Base-by-base conservation (phyloP, 1,140 invertebrate genomes). In the Drosophila albomicans region DNA sequence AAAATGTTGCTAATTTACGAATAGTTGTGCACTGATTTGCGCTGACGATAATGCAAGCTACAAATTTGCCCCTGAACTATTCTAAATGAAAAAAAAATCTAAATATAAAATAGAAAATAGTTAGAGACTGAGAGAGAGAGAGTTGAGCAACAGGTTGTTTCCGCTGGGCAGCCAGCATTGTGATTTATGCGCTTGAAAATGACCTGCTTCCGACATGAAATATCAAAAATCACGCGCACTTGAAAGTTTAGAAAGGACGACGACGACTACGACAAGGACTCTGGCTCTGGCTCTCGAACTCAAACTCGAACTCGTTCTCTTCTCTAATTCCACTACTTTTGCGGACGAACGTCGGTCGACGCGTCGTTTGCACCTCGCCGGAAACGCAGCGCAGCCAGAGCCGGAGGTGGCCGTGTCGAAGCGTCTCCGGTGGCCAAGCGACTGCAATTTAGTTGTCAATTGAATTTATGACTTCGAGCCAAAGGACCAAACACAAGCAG, bases 381-480 rank as follows among this genome's bases (percentile, higher is more conserved):
- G 86, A 89, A 90, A 85, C 86, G 86, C 66, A 89, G 72, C 79
- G 85, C 86, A 81, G 78, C 77, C 84, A 79, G 85, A 91, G 90
- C 90, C 90, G 90, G 91, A 91, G 91, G 90, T 91, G 82, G 80
- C 90, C 78, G 90, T 91, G 91, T 91, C 91, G 90, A 91, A 91
- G 81, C 91, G 90, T 91, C 91, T 91, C 91, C 91, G 91, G 88
- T 79, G 73, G 81, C 79, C 78, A 70, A 82, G 54, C 73, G 76
- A 79, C 75, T 78, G 90, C 90, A 91, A 91, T 91, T 91, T 90
- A 91, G 90, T 91, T 91, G 90, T 91, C 90, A 91, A 91, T 91
- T 86, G 82, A 87, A 91, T 91, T 91, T 91, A 91, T 91, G 90
- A 89, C 77, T 48, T 61, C 11, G 10, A 43, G 32, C 28, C 43